Evolutionary conservation across 2,888 invertebrate genomes (phyloP).

Genomic region (Brassicogethes aeneus): DNA sequence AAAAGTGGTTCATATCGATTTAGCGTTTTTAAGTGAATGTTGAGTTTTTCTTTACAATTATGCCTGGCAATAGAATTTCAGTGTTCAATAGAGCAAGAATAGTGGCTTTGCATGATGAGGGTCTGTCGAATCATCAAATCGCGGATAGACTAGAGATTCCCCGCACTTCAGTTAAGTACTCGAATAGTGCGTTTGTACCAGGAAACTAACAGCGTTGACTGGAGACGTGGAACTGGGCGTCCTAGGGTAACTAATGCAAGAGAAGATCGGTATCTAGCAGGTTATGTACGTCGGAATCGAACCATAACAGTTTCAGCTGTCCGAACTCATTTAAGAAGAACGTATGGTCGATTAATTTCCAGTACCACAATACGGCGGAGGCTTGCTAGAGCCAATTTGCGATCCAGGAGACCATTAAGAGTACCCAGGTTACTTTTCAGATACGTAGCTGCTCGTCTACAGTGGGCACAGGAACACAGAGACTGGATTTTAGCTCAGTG

Average conservation of each 20-base stretch:
- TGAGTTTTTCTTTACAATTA: conserved; percentile 7
- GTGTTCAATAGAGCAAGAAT: conserved; percentile 7
- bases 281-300: too few species aligned
- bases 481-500: too few species aligned
- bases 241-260: too few species aligned
- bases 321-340: too few species aligned
- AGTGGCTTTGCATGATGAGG: conserved; percentile 8
- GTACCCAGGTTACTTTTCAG: too few species aligned
- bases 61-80: conserved; percentile 7
- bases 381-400: too few species aligned
- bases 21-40: not conserved
- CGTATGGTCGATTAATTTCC: too few species aligned
- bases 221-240: conserved; percentile 6
- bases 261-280: too few species aligned
- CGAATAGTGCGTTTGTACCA: conserved; percentile 5
- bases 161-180: conserved; percentile 4
- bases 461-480: too few species aligned
- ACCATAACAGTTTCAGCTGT: too few species aligned
- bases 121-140: conserved; percentile 6
- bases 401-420: too few species aligned
- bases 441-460: too few species aligned
- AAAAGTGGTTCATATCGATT: conserved; percentile 5
- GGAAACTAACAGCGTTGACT: conserved; percentile 4
- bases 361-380: conserved; percentile 3
- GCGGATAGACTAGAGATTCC: conserved; percentile 6